Conservation (phyloP, 35 echinoderm and acorn worm species). For the Lytechinus pictus region DNA sequence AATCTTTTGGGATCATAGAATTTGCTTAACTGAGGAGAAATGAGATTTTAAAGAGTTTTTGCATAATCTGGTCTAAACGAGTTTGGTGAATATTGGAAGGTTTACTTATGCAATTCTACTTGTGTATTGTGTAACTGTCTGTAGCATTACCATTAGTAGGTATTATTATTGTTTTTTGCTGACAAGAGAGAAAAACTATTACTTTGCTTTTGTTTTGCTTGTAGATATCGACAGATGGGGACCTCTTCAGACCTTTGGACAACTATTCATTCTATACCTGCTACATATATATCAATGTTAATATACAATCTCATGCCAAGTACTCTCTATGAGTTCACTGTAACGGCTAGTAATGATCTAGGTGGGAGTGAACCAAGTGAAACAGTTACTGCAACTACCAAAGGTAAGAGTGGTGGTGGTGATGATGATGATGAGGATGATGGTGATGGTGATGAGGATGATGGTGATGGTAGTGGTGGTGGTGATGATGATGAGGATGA, state of each 20-base stretch:
- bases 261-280: slow-evolving; percentile 58
- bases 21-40: no score
- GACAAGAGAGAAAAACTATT: no score
- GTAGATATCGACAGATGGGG: slow-evolving; percentile 42
- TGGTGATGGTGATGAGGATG: not conserved
- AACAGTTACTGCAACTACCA: slow-evolving; percentile 59
- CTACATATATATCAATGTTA: slow-evolving; percentile 64
- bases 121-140: no score
- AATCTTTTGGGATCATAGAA: no score
- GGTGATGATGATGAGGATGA: not conserved
- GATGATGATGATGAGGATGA: not conserved
- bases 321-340: slow-evolving; percentile 80
- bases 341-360: slow-evolving; percentile 72
- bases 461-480: not conserved
- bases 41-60: no score
- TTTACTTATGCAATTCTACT: no score
- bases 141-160: no score
- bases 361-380: slow-evolving; percentile 69
- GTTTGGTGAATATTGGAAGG: no score
- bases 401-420: slow-evolving; percentile 61
- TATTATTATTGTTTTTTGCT: no score
- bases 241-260: slow-evolving; percentile 48
- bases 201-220: not conserved
- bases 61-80: no score
- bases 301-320: slow-evolving; percentile 67